Base-by-base conservation (phyloP, 2,113 vertebrate genomes). In the Pelmatolapia mariae region DNA sequence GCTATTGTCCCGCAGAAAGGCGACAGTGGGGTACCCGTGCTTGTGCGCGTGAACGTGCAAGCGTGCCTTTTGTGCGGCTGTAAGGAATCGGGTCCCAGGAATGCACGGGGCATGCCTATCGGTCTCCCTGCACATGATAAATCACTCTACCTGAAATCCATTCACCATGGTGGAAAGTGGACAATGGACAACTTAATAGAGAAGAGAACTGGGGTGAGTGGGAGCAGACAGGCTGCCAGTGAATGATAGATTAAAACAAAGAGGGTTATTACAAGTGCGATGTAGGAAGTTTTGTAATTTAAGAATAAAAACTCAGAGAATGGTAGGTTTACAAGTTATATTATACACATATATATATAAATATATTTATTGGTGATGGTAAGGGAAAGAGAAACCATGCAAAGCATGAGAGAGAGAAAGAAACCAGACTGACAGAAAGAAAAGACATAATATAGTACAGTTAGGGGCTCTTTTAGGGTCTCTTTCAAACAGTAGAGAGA, bases 91-190 rank as follows among this genome's bases (percentile, higher is more conserved):
- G 68, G 76, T 80, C 24, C 22, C 56, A 81, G 54, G 45, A 85
- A 84, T 8, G 57, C 56, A 57, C 15, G 12, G 79, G 31, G 63
- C 38, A 66, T 79, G 89, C 92, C 93, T 45, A 84, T 92, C 78
- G 13, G 63, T 82, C 59, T n/a, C 80, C 81, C 63, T n/a, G 38
- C 29, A 83, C 54, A 43, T 87, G 84, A 92, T 91, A 87, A 84
- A 92, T 93, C 73, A 82, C 63, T 86, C 33, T 33, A 94, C 90
- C 92, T 90, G 86, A 83, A 86, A 87, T 81, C 83, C 80, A 82
- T 89, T 91, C 76, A 80, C 33, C 47, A 29, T 56, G 38, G 54
- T 68, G 63, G n/a, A 79, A 31, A 85, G 68, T 78, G 66, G 80
- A 92, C 91, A 92, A 90, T 81, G 76, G 63, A 57, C 7, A 43